Evolutionary conservation across 53 echinoderm and acorn worm species (phyloP).

Genomic region (Stichopus horrens): DNA sequence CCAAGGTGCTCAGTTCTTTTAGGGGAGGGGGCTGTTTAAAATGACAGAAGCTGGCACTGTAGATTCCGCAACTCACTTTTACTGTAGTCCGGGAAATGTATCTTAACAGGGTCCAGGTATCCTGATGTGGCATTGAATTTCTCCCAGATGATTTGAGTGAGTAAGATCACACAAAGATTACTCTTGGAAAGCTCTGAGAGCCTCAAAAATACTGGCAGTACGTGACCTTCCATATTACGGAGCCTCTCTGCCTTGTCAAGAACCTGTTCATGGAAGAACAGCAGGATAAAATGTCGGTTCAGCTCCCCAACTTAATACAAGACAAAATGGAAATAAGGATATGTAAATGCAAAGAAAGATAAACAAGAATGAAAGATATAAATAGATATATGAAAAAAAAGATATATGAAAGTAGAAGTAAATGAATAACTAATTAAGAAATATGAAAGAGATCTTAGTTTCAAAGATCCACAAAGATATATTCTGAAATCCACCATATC

Average conservation of each 20-base stretch:
- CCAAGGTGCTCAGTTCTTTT: no score
- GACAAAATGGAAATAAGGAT: no score
- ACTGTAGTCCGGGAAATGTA: conserved; percentile 92
- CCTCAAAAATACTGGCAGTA: conserved; percentile 78
- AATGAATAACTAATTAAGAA: no score
- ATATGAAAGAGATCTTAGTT: no score
- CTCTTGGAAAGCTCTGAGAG: conserved; percentile 79
- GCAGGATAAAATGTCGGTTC: background rate
- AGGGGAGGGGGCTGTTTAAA: background rate
- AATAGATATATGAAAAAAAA: no score
- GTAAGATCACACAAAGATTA: conserved; percentile 85
- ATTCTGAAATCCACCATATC: no score
- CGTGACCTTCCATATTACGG: conserved; percentile 88
- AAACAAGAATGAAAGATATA: no score
- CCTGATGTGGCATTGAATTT: conserved; percentile 83
- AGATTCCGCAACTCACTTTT: conserved; percentile 63
- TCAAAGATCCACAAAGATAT: no score
- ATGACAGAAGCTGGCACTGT: background rate
- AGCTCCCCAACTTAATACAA: no score
- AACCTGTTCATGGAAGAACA: conserved; percentile 50
- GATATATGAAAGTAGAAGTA: no score
- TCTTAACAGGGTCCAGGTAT: conserved; percentile 71
- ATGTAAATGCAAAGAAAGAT: no score
- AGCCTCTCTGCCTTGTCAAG: conserved; percentile 92
- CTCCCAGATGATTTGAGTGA: conserved; percentile 92